A percentile compares a stretch with the other conserved stretches of the same genome.
phyloP scores from a whole-genome alignment of 2,888 invertebrate species.

The Monoplex corrugatus region DNA sequence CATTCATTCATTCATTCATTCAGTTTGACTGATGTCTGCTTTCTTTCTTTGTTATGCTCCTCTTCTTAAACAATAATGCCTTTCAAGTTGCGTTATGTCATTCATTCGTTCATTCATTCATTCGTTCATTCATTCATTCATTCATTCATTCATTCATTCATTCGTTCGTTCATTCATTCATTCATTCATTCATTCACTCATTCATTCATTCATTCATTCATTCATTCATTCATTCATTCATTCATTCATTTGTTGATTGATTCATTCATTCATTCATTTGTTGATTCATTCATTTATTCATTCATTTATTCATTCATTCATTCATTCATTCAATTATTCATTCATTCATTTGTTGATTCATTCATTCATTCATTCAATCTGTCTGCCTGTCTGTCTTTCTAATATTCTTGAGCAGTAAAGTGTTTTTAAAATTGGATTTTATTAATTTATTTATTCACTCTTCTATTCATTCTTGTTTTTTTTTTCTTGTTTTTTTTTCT shows the following conservation, averaged over 20 bases:
- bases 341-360: too few relatives aligned
- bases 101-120: background rate
- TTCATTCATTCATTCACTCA: background rate
- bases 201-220: background rate
- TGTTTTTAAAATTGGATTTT: too few relatives aligned
- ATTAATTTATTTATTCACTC: too few relatives aligned
- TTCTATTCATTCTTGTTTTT: too few relatives aligned
- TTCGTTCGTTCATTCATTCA: background rate
- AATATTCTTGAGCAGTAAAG: too few relatives aligned
- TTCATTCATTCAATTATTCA: too few relatives aligned
- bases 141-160: background rate
- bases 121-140: background rate
- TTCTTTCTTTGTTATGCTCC: background rate
- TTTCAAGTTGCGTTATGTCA: background rate
- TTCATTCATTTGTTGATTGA: slow-evolving; percentile 28
- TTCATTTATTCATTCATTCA: too few relatives aligned
- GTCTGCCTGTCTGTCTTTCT: too few relatives aligned
- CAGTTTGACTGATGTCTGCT: background rate
- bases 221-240: background rate
- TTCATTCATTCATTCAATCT: too few relatives aligned
- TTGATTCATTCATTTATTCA: too few relatives aligned
- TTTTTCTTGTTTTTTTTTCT: too few relatives aligned
- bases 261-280: too few relatives aligned
- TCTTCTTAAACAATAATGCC: background rate
- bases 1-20: slow-evolving; percentile 28